phyloP scores from a whole-genome alignment of 2,113 vertebrate genomes.

The Grus americana region DNA sequence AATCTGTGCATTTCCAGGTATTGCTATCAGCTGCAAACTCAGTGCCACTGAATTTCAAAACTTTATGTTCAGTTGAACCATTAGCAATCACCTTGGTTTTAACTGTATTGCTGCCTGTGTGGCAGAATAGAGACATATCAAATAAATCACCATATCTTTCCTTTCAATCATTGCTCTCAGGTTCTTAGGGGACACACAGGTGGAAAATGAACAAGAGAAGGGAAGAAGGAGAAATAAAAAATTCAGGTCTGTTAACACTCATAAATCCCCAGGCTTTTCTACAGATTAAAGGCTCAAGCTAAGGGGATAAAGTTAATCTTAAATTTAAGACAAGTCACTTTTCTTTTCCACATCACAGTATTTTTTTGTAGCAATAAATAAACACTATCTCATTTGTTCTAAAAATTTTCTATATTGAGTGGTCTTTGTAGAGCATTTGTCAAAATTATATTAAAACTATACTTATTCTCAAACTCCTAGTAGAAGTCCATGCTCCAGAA shows the following conservation, averaged over 20 bases:
- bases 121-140: conserved; percentile 26
- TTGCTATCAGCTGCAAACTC: background rate
- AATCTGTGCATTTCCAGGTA: background rate
- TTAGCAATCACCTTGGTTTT: conserved; percentile 21
- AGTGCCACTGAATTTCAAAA: background rate
- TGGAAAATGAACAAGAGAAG: conserved; percentile 50
- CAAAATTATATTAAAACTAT: background rate
- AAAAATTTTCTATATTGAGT: background rate
- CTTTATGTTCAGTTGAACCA: background rate
- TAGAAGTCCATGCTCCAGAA: background rate
- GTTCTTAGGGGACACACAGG: conserved; percentile 34
- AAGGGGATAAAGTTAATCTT: conserved; percentile 63
- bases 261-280: conserved; percentile 63
- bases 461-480: background rate
- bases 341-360: conserved; percentile 22
- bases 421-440: background rate
- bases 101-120: background rate
- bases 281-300: conserved; percentile 65
- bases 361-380: conserved; percentile 50
- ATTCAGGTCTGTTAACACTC: conserved; percentile 55
- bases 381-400: background rate
- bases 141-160: conserved; percentile 47
- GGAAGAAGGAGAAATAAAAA: conserved; percentile 51
- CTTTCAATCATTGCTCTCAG: conserved; percentile 23
- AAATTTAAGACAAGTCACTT: conserved; percentile 57